Percentiles rank a stretch among this genome's conserved stretches.
phyloP scores from a whole-genome alignment of 1,140 invertebrate species.

The Hycleus cichorii region DNA sequence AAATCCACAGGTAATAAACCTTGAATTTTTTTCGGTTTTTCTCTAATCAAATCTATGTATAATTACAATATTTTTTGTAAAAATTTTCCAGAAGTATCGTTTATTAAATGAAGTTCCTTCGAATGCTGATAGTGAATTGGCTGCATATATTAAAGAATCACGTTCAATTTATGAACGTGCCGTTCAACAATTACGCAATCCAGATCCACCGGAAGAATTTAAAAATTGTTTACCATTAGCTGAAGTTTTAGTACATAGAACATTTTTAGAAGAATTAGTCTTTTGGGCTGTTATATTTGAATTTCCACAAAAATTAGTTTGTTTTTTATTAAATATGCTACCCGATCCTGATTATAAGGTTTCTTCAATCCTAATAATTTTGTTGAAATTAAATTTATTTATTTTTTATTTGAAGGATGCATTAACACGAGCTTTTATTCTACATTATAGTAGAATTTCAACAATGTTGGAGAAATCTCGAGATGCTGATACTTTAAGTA shows the following conservation, averaged over 20 bases:
- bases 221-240: slow-evolving; percentile 73
- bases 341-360: slow-evolving; percentile 90
- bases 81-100: slow-evolving; percentile 48
- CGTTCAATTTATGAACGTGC: slow-evolving; percentile 73
- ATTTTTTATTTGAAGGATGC: slow-evolving; percentile 58
- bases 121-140: slow-evolving; percentile 55
- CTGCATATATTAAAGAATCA: slow-evolving; percentile 64
- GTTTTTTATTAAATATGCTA: slow-evolving; percentile 90
- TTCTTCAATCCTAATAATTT: slow-evolving; percentile 40
- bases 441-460: slow-evolving; percentile 91
- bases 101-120: slow-evolving; percentile 53
- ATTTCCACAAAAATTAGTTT: slow-evolving; percentile 95
- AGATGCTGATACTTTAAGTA: slow-evolving; percentile 86
- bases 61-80: too few relatives aligned
- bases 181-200: slow-evolving; percentile 67
- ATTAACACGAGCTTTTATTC: slow-evolving; percentile 87
- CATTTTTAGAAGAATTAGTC: slow-evolving; percentile 89
- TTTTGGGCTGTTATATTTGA: slow-evolving; percentile 98
- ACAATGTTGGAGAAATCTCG: slow-evolving; percentile 78
- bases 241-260: slow-evolving; percentile 72
- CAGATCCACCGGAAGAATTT: slow-evolving; percentile 72
- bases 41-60: background rate
- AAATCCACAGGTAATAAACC: slow-evolving; percentile 58
- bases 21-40: background rate
- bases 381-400: background rate